phyloP scores from a whole-genome alignment of 64 coral and sea anemone species.

The Montipora efflorescens region DNA sequence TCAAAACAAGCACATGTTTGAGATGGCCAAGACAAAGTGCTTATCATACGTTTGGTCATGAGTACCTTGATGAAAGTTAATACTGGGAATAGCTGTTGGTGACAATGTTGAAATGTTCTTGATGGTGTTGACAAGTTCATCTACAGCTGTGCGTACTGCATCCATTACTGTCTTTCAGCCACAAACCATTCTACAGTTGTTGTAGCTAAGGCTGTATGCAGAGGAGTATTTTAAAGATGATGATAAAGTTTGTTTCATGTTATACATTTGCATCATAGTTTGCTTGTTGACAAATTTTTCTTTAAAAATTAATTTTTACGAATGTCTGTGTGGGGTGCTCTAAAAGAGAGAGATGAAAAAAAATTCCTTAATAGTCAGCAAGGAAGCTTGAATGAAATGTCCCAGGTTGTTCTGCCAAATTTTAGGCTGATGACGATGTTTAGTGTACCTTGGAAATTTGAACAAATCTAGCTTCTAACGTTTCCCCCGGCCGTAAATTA shows the following conservation, averaged over 20 bases:
- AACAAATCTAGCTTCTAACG: background rate
- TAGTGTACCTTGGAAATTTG: background rate
- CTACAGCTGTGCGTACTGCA: slow-evolving; percentile 47
- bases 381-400: slow-evolving; percentile 15
- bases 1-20: background rate
- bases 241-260: background rate
- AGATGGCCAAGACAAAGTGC: background rate
- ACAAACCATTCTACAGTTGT: slow-evolving; percentile 40
- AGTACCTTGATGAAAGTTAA: background rate
- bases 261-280: background rate
- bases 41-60: background rate
- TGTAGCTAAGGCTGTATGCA: slow-evolving; percentile 27
- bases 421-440: background rate
- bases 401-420: background rate
- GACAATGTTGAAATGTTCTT: slow-evolving; percentile 21
- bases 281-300: background rate
- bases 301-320: background rate
- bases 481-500: background rate
- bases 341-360: background rate
- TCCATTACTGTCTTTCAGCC: slow-evolving; percentile 46
- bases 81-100: slow-evolving; percentile 1
- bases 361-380: background rate
- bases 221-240: slow-evolving; percentile 30
- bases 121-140: slow-evolving; percentile 19
- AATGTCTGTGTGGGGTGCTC: background rate